Base-by-base conservation (phyloP, 2,888 invertebrate species). In the Antitype chi region DNA sequence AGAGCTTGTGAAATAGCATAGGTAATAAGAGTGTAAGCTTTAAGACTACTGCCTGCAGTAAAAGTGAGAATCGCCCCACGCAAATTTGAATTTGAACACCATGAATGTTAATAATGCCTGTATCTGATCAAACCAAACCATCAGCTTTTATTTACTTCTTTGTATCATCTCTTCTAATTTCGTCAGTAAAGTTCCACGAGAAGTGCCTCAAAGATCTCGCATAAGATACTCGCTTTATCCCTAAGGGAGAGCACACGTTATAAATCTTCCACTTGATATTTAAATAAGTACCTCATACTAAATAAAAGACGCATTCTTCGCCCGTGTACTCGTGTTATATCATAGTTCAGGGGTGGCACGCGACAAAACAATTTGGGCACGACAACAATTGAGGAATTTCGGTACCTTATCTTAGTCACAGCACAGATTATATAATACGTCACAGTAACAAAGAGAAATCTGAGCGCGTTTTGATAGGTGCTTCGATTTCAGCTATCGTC, bases 191-290 rank as follows among this genome's bases (percentile, higher is more conserved):
- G 38, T 38, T 43, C 23, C 32, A 60, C 15, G 15, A 69, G 20
- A 43, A 62, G 23, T 63, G 43, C n/a, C 32, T 32, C n/a, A 68
- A 38, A 62, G 62, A 2, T 49, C 15, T 62, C 23, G 5, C 2
- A 28, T 13, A 23, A 53, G 55, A 72, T 57, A 28, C 17, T 81
- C 20, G 13, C 20, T 59, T 20, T 32, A 74, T 57, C 20, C 25
- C 28, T 15, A 38, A 59, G 43, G 23, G 5, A 43, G 23, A n/a
- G 9, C 57, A 53, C 28, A 57, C 7, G 28, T 53, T 52, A 55
- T 82, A 64, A 64, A 82, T 64, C 28, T 20, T 23, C 32, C 8
- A 53, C 52, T 80, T 69, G 76, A 62, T 76, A 76, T 80, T 64
- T 55, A 57, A 67, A 66, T 64, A 60, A 52, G 70, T 38, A 32